A percentile compares a stretch with the other conserved stretches of the same genome.
phyloP scores from a whole-genome alignment of 2,797 vertebrate genomes.

The Sebastes hopkinsi region DNA sequence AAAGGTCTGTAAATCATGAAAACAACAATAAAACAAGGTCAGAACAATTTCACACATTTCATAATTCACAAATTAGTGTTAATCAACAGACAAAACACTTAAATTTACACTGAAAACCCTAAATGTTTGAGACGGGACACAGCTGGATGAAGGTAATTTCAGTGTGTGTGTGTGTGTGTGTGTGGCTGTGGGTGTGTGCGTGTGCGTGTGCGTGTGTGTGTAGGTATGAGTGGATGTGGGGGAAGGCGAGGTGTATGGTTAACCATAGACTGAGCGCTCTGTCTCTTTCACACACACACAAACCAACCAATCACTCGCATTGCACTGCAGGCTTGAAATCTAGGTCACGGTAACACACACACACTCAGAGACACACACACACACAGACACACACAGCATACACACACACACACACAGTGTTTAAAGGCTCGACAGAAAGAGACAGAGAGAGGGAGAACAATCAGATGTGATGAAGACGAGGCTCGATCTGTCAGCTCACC shows the following conservation, averaged over 20 bases:
- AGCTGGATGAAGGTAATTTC: constrained; percentile 12
- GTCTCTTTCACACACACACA: constrained; percentile 21
- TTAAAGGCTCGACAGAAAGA: constrained; percentile 19
- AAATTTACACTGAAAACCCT: neutral
- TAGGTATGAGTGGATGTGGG: constrained; percentile 36
- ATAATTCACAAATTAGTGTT: neutral
- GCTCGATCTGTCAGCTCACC: constrained; percentile 43
- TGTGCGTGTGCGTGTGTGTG: neutral
- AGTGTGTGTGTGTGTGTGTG: neutral
- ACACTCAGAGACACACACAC: constrained; percentile 12
- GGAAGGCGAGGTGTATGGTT: constrained; percentile 52
- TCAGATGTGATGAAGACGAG: constrained; percentile 59
- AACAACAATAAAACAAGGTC: neutral
- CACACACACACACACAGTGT: neutral
- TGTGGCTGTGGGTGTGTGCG: neutral
- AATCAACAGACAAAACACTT: neutral
- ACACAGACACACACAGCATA: neutral
- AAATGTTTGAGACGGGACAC: constrained; percentile 16
- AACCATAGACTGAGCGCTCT: constrained; percentile 49
- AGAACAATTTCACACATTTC: neutral
- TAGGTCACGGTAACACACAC: constrained; percentile 62
- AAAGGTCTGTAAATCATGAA: neutral
- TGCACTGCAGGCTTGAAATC: constrained; percentile 60
- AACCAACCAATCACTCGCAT: constrained; percentile 46
- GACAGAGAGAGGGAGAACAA: constrained; percentile 41